Conservation (phyloP, 2,113 vertebrate species). For the Chionomys nivalis region DNA sequence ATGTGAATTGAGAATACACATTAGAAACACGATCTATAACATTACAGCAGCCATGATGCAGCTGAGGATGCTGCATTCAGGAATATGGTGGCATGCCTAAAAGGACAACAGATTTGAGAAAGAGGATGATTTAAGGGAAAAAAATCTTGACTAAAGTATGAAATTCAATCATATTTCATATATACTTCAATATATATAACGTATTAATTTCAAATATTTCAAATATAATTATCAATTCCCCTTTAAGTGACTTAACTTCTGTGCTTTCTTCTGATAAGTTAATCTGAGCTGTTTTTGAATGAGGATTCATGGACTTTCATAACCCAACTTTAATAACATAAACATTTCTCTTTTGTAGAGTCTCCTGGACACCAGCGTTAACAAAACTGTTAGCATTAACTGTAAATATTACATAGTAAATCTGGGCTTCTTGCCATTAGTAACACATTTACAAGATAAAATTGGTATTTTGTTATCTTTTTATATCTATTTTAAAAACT, state of each 20-base stretch:
- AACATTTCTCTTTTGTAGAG: background rate
- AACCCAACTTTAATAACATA: background rate
- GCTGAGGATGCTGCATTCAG: background rate
- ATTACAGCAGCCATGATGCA: background rate
- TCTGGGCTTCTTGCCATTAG: background rate
- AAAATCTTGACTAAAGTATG: constrained; percentile 8
- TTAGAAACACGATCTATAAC: background rate
- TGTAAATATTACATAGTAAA: background rate
- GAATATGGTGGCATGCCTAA: background rate
- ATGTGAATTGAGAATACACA: background rate
- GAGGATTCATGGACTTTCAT: background rate
- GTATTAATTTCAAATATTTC: background rate
- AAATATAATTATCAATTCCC: background rate
- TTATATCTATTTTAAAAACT: background rate
- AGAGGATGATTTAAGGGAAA: background rate
- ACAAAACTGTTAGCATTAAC: background rate
- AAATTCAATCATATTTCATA: background rate
- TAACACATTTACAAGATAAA: constrained; percentile 4
- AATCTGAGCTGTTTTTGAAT: background rate
- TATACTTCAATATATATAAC: background rate
- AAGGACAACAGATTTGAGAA: background rate
- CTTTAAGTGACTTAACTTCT: background rate
- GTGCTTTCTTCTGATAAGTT: background rate
- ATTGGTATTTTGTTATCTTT: background rate
- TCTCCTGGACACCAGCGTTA: background rate